Base-by-base conservation (phyloP, 2,888 invertebrate genomes). In the Orthosia gracilis region DNA sequence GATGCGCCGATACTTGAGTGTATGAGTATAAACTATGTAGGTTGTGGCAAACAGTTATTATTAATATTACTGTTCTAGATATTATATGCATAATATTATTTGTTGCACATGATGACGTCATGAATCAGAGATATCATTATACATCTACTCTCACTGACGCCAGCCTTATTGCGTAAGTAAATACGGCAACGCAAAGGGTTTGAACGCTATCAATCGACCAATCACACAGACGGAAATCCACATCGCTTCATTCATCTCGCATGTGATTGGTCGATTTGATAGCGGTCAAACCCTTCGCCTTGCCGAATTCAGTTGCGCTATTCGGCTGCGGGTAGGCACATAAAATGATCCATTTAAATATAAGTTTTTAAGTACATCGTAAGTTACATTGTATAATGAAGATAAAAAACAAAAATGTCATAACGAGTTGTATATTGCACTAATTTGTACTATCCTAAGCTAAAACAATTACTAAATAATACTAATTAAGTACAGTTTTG, bases 391-490 rank as follows among this genome's bases (percentile, higher is more conserved):
- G 54, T 62, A 31, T 55, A 68, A 23, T 17, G 15, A 57, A 72
- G n/a, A 58, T 63, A 59, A 69, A 54, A 57, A 69, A 78, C 66
- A 70, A 69, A 79, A 83, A 73, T 76, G 63, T 78, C 68, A 73
- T 75, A 84, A 77, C 63, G 63, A 73, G 70, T 76, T 80, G 63
- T 80, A 78, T 87, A 89, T 89, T 89, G 87, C 89, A 89, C 87
- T 90, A 89, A 80, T 90, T 91, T 90, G 91, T 91, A 91, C 91
- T 88, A 85, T 82, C 75, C 87, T 87, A 89, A 74, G 83, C 85
- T 85, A 87, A 87, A 85, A 78, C 54, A 75, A 75, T 64, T 58
- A 81, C 64, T 74, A 69, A 72, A 64, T 67, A 81, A 65, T 78
- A 81, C 70, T 82, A 83, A 83, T 82, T 90, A 91, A 89, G 88